Base-by-base conservation (phyloP, 1,140 invertebrate species). In the Harpegnathos saltator region DNA sequence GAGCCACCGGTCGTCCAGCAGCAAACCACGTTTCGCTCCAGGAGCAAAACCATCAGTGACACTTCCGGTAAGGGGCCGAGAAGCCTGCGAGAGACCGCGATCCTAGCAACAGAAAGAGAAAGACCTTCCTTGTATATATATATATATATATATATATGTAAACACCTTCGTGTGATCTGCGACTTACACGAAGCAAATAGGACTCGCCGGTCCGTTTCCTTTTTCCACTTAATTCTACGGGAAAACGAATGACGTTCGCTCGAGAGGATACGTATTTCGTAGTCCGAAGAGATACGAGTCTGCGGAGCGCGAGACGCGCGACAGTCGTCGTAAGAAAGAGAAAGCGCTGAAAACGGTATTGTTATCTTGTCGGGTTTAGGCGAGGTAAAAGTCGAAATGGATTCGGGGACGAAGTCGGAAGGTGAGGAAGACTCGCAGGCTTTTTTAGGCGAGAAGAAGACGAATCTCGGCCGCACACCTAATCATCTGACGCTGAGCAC, bases 401-500 rank as follows among this genome's bases (percentile, higher is more conserved):
- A 97, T 93, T 95, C 96, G 24, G 97, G 97, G 63, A 97, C 96
- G 73, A 98, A 98, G 94, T 97, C 97, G 12, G 98, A 98, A 94
- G 97, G 97, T 77, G 97, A 98, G 93, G 98, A 98, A 90, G 97
- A 98, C 91, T 96, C 96, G 56, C 95, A 96, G 92, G 95, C 96
- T 93, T 94, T 90, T 92, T 91, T 92, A 92, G 94, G 96, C 91
- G 97, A 97, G 95, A 95, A 96, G 92, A 96, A 95, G 92, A 94
- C 94, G 78, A 96, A 96, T 92, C 95, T 98, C 92, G 98, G 98
- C 86, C 95, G 97, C 91, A 98, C 98, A 90, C 98, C 98, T 89
- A 98, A 98, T 96, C 98, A 98, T 95, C 96, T 98, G 94, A 98
- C 97, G 89, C 95, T 98, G 92, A 97, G 98, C 95, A 98, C 98